These are phyloP conservation scores for Platyrinchus mystaceus DNA, from an alignment of 2,797 vertebrate species.

Conservation along the genomic window DNA sequence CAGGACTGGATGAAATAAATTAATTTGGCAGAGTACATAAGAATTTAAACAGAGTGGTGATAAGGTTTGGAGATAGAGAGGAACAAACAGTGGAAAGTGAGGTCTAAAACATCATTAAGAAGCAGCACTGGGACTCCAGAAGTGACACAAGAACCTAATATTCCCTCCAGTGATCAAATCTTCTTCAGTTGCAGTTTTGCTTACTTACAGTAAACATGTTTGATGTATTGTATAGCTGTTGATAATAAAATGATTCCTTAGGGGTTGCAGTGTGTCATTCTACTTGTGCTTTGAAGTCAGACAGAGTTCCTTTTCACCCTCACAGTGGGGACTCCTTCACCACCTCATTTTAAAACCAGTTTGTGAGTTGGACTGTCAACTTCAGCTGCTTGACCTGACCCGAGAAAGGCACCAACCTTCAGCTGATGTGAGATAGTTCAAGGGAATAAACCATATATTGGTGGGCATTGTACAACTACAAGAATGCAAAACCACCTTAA, in stretches of 20 bases:
- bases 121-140: neutral
- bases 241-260: neutral
- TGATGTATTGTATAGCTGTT: neutral
- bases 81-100: neutral
- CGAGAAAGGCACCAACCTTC: neutral
- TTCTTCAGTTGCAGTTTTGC: neutral
- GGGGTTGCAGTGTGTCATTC: neutral
- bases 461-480: neutral
- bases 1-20: neutral
- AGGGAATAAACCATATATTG: neutral
- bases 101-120: neutral
- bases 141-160: neutral
- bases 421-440: neutral
- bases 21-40: neutral
- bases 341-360: neutral
- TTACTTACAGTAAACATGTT: neutral
- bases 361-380: neutral
- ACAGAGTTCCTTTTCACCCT: neutral
- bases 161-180: neutral
- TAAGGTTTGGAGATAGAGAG: neutral
- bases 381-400: neutral
- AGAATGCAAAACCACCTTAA: neutral
- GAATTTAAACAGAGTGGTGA: neutral
- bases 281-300: neutral
- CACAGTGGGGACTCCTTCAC: neutral